Evolutionary conservation across 2,888 invertebrate genomes (phyloP).

Genomic region (Cantharis lateralis): DNA sequence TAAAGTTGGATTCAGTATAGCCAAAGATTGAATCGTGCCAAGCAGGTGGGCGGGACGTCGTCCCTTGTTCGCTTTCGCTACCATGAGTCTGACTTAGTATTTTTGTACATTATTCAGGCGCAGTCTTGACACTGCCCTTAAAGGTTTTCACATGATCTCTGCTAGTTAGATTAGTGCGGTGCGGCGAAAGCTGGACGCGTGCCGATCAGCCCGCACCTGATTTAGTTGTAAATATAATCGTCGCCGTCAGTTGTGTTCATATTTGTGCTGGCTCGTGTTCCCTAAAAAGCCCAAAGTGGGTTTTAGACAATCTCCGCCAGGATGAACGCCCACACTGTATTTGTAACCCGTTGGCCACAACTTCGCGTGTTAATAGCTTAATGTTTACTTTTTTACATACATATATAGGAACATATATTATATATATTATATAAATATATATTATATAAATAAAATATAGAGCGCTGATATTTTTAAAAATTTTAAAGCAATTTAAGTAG

Average conservation of each 20-base stretch:
- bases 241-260: conserved; percentile 36
- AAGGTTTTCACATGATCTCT: conserved; percentile 58
- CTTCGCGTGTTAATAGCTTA: conserved; percentile 51
- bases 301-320: conserved; percentile 25
- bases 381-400: conserved; percentile 41
- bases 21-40: conserved; percentile 52
- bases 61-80: conserved; percentile 52
- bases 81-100: conserved; percentile 45
- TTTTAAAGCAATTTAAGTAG: conserved; percentile 55
- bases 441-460: conserved; percentile 29
- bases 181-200: conserved; percentile 51
- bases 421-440: conserved; percentile 12
- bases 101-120: conserved; percentile 39
- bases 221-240: conserved; percentile 35
- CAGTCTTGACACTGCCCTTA: conserved; percentile 43
- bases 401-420: conserved; percentile 32
- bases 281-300: not conserved
- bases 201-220: conserved; percentile 53
- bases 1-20: conserved; percentile 55
- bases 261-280: conserved; percentile 24
- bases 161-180: conserved; percentile 55
- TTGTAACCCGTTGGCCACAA: conserved; percentile 36
- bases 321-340: conserved; percentile 26
- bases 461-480: conserved; percentile 55
- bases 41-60: conserved; percentile 44